Conservation (phyloP, 2,888 invertebrate species). For the Callinectes sapidus region DNA sequence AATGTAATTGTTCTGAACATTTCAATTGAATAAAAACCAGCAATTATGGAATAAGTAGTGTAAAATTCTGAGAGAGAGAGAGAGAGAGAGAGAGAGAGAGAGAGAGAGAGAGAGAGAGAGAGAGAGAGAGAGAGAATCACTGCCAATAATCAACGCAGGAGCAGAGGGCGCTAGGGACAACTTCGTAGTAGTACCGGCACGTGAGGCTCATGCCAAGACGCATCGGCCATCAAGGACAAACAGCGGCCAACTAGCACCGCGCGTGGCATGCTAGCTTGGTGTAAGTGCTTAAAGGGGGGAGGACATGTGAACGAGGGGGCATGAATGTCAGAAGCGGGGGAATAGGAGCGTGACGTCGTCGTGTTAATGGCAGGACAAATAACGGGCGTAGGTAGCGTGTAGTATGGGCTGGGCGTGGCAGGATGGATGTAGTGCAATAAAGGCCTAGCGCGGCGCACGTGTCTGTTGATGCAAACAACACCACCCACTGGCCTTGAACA, state of each 20-base stretch:
- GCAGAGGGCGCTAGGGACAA: constrained; percentile 21
- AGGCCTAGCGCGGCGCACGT: constrained; percentile 16
- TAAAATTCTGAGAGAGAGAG: constrained; percentile 9
- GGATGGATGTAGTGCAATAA: background rate
- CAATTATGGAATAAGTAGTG: background rate
- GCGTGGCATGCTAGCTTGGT: background rate
- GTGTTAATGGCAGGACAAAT: background rate
- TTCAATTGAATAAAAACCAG: background rate
- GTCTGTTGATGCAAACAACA: constrained; percentile 31
- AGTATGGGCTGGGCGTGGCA: background rate
- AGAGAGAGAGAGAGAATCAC: background rate
- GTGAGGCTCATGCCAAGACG: constrained; percentile 2
- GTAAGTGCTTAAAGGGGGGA: background rate
- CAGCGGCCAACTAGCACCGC: background rate
- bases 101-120: constrained; percentile 25
- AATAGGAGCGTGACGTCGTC: background rate
- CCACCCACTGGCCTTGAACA: constrained; percentile 2
- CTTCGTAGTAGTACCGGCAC: constrained; percentile 26
- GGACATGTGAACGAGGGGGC: background rate
- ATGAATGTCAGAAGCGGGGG: no score
- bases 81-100: constrained; percentile 24
- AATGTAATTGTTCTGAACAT: no score
- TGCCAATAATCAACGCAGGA: background rate
- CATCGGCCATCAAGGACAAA: constrained; percentile 14
- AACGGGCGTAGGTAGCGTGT: background rate